Base-by-base conservation (phyloP, 2,797 vertebrate genomes). In the Spea hammondii region DNA sequence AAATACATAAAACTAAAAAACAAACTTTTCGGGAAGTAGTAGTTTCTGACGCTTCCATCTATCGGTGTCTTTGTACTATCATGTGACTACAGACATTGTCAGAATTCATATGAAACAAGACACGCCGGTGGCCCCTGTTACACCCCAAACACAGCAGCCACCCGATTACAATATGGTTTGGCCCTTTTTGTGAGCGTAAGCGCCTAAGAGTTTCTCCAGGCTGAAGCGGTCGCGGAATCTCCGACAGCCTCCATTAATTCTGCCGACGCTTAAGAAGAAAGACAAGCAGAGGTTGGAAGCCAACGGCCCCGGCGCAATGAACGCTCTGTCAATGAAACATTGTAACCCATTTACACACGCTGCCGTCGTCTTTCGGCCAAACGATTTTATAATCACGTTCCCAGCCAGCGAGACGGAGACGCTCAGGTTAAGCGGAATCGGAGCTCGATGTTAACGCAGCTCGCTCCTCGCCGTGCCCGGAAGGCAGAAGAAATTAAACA, bases 171-270 rank as follows among this genome's bases (percentile, higher is more conserved):
- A 32, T 3, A 3, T 3, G 32, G 32, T 32, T 32, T 32, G 32
- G 32, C 32, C 32, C 51, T 53, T 6, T 6, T 53, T 53, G 51
- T 53, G 10, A 53, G 51, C 10, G 51, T 9, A 62, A 14, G 8
- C 59, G 50, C 55, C 46, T 13, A 64, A n/a, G 78, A 47, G 53
- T 64, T 54, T 49, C 76, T 68, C 32, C 17, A 4, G 54, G 57
- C 47, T 49, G 59, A n/a, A n/a, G 49, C 4, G 57, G 47, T 48
- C 32, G 17, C 60, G 77, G 70, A 67, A 73, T 59, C 32, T 64
- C 70, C 74, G 72, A 79, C 65, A 68, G 14, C 77, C 17, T 46
- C 55, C 78, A 74, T 74, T 79, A 64, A 74, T 79, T 73, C 54
- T 75, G 79, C 66, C 72, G 70, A 49, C 12, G 59, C 72, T 72